Conservation (phyloP, 1,140 invertebrate species). For the Cataglyphis hispanica region DNA sequence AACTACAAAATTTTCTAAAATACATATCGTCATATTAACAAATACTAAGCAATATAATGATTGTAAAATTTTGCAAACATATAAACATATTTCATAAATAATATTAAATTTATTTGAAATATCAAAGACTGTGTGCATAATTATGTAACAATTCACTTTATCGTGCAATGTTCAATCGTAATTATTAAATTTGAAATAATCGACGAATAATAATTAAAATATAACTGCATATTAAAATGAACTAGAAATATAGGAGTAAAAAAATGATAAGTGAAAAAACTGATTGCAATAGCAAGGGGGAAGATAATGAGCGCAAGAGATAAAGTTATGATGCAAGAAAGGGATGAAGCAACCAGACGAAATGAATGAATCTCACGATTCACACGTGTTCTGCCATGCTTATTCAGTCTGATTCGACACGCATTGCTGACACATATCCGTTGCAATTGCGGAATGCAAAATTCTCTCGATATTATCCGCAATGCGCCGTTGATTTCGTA, state of each 20-base stretch:
- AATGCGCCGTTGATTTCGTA: background rate
- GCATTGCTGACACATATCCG: slow-evolving; percentile 66
- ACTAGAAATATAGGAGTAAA: background rate
- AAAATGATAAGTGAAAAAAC: slow-evolving; percentile 4
- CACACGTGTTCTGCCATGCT: slow-evolving; percentile 72
- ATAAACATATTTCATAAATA: background rate
- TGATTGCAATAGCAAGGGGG: slow-evolving; percentile 39
- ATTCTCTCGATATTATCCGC: slow-evolving; percentile 26
- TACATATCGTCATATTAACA: background rate
- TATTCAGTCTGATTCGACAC: slow-evolving; percentile 71
- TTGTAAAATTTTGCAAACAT: background rate
- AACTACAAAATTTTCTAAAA: background rate
- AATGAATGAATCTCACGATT: slow-evolving; percentile 77
- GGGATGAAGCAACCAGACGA: slow-evolving; percentile 54
- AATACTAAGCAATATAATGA: background rate
- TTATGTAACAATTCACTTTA: background rate
- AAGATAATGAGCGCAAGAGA: slow-evolving; percentile 68
- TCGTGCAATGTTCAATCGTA: background rate
- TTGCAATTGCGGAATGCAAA: slow-evolving; percentile 38
- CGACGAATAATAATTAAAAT: background rate
- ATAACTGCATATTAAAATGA: background rate
- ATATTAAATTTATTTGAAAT: background rate
- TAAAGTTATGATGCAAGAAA: slow-evolving; percentile 39
- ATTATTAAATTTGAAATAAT: background rate
- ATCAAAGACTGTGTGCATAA: background rate